Conservation (phyloP, 2,888 invertebrate species). For the Melipona bicolor region DNA sequence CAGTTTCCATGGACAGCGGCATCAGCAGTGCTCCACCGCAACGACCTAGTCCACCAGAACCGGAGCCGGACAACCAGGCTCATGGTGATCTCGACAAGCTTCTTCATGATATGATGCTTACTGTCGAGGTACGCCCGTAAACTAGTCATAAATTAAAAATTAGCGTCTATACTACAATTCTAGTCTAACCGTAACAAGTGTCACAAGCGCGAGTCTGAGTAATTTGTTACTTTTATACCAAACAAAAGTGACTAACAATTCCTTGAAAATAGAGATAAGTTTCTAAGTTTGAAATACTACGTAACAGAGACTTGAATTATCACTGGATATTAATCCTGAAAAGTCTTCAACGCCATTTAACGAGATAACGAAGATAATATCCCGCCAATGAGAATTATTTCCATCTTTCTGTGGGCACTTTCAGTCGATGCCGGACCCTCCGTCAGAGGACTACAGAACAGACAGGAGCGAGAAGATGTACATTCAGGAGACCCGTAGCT, state of each 20-base stretch:
- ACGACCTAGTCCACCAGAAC: slow-evolving; percentile 81
- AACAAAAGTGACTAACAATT: not conserved
- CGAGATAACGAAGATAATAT: not conserved
- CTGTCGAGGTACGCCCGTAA: slow-evolving; percentile 89
- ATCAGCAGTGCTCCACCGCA: slow-evolving; percentile 88
- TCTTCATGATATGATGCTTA: slow-evolving; percentile 93
- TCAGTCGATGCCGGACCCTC: slow-evolving; percentile 83
- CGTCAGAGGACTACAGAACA: slow-evolving; percentile 78
- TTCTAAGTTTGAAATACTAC: not conserved
- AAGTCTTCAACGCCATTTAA: not conserved
- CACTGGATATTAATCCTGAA: not conserved
- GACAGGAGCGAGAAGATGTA: slow-evolving; percentile 79
- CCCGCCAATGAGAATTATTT: not conserved
- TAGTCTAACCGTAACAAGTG: too few species aligned
- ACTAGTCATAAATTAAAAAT: not conserved
- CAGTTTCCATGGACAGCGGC: slow-evolving; percentile 96
- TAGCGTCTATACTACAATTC: not conserved
- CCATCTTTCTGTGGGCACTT: slow-evolving; percentile 2
- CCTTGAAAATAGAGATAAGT: not conserved
- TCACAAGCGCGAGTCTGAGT: too few species aligned
- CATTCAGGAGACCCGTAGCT: slow-evolving; percentile 77
- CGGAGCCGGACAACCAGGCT: slow-evolving; percentile 81
- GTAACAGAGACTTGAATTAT: not conserved
- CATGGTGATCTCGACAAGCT: slow-evolving; percentile 93
- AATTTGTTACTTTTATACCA: not conserved